phyloP scores from a whole-genome alignment of 2,113 vertebrate species.

The Epinephelus cyanopodus region DNA sequence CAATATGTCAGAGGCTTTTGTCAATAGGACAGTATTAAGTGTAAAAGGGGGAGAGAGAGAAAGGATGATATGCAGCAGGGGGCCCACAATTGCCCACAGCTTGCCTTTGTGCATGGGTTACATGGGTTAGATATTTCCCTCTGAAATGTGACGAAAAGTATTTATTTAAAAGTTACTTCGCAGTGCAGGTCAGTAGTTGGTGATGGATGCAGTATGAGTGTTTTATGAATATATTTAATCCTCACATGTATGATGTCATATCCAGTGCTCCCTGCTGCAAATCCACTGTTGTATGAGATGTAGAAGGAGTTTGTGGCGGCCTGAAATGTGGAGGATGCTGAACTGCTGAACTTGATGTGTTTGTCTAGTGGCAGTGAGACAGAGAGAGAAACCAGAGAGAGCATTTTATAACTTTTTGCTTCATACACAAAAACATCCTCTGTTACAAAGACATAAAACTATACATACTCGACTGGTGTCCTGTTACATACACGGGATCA shows the following conservation, averaged over 20 bases:
- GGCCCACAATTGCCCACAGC: too few relatives aligned
- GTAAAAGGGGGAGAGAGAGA: too few relatives aligned
- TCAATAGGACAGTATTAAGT: too few relatives aligned
- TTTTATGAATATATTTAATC: background rate
- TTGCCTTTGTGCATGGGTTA: too few relatives aligned
- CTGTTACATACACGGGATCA: background rate
- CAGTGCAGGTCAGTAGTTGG: background rate
- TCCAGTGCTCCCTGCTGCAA: background rate
- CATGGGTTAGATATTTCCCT: background rate
- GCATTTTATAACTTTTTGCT: background rate
- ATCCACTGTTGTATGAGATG: slow-evolving; percentile 7
- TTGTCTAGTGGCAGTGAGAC: slow-evolving; percentile 58
- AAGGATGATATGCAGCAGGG: too few relatives aligned
- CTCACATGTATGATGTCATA: slow-evolving; percentile 15
- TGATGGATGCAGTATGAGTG: background rate
- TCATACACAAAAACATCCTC: background rate
- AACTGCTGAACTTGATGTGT: slow-evolving; percentile 73
- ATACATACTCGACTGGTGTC: too few relatives aligned
- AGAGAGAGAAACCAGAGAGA: background rate
- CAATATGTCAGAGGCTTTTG: too few relatives aligned
- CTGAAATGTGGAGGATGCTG: slow-evolving; percentile 78
- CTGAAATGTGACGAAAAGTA: background rate
- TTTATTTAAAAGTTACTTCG: background rate
- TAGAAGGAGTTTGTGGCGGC: slow-evolving; percentile 33
- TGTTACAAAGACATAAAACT: background rate